Conservation (phyloP, 2,113 vertebrate species). For the Nerophis lumbriciformis region DNA sequence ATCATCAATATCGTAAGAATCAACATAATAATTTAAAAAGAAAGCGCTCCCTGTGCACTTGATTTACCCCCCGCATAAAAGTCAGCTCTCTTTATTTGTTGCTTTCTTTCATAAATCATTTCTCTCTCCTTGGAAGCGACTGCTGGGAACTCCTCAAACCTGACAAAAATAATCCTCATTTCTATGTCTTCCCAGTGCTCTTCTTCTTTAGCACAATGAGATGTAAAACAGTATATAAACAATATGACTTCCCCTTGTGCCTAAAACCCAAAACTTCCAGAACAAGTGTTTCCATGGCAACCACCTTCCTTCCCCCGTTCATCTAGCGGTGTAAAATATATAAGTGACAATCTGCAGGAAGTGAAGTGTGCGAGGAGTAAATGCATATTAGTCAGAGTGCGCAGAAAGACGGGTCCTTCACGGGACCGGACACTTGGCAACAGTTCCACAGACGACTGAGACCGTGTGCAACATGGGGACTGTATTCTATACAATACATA, state of each 20-base stretch:
- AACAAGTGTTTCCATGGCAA: slow-evolving; percentile 18
- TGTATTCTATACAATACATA: slow-evolving; percentile 75
- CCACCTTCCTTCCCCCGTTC: slow-evolving; percentile 17
- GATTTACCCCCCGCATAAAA: slow-evolving; percentile 60
- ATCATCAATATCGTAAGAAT: slow-evolving; percentile 81
- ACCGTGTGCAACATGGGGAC: slow-evolving; percentile 66
- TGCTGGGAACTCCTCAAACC: slow-evolving; percentile 27
- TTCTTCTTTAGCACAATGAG: slow-evolving; percentile 32
- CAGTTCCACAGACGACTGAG: slow-evolving; percentile 52
- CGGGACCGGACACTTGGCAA: slow-evolving; percentile 43
- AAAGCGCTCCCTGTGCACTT: slow-evolving; percentile 72
- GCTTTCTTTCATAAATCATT: slow-evolving; percentile 78
- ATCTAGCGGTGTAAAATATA: slow-evolving; percentile 74
- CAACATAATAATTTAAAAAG: slow-evolving; percentile 70
- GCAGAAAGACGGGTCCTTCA: slow-evolving; percentile 51
- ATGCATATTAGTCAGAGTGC: slow-evolving; percentile 51
- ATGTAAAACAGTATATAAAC: slow-evolving; percentile 36
- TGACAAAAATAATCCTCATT: too few relatives aligned
- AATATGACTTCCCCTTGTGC: slow-evolving; percentile 26
- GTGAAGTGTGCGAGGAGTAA: slow-evolving; percentile 65
- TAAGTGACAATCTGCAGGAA: slow-evolving; percentile 66
- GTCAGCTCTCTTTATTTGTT: slow-evolving; percentile 60
- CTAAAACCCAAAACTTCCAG: slow-evolving; percentile 6
- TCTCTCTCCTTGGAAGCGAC: slow-evolving; percentile 59
- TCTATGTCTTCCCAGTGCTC: neutral